These are phyloP conservation scores for Gila robusta DNA, from an alignment of 2,797 vertebrate species.

Conservation along the genomic window DNA sequence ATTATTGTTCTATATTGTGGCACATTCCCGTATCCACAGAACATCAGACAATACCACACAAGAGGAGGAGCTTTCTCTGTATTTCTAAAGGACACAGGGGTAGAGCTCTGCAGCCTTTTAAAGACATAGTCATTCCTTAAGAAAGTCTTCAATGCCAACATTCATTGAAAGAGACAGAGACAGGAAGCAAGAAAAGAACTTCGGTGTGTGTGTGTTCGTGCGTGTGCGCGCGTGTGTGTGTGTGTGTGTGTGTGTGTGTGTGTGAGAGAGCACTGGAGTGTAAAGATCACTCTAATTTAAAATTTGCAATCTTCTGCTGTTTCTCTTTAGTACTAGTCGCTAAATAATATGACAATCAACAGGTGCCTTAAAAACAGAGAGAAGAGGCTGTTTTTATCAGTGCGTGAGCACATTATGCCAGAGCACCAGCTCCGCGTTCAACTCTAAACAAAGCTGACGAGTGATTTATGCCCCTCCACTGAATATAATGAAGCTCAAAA, in stretches of 20 bases:
- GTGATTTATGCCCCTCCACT: conserved; percentile 40
- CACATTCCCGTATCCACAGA: conserved; percentile 52
- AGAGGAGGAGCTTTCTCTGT: conserved; percentile 56
- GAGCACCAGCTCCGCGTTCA: neutral
- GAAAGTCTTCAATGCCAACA: conserved; percentile 56
- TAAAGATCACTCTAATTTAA: conserved; percentile 36
- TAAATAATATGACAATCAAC: conserved; percentile 16
- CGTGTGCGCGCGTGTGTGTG: conserved; percentile 13
- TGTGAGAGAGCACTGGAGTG: conserved; percentile 7
- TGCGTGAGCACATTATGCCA: conserved; percentile 30
- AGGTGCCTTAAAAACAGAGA: neutral
- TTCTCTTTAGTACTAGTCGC: neutral
- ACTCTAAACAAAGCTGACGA: conserved; percentile 38
- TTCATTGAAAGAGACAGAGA: conserved; percentile 54
- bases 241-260: conserved; percentile 18
- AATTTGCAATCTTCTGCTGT: conserved; percentile 3
- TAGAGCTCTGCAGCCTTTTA: conserved; percentile 50
- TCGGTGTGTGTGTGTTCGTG: conserved; percentile 28
- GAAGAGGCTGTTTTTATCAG: neutral
- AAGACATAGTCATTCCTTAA: conserved; percentile 57
- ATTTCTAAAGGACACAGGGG: conserved; percentile 57
- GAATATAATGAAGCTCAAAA: conserved; percentile 38
- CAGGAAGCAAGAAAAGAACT: conserved; percentile 36
- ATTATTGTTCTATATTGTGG: conserved; percentile 45
- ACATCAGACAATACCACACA: conserved; percentile 55